Conservation (phyloP, 2,113 vertebrate species). For the Dendrocopos noguchii region DNA sequence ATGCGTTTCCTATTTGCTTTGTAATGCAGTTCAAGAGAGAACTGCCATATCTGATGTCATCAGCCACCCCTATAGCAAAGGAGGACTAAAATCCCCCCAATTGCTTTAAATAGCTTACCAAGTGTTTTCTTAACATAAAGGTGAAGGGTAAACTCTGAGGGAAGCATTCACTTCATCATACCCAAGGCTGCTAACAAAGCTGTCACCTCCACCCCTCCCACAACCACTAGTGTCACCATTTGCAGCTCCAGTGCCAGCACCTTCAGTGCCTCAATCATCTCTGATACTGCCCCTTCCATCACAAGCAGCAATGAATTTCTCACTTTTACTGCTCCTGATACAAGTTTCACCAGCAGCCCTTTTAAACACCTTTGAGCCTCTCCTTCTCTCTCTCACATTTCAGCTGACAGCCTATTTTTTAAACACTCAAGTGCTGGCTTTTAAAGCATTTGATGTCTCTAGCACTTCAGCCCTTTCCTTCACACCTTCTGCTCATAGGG, state of each 20-base stretch:
- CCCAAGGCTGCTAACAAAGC: conserved; percentile 42
- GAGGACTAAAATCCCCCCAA: neutral
- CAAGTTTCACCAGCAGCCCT: conserved; percentile 40
- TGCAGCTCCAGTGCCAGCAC: conserved; percentile 44
- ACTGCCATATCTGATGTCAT: neutral
- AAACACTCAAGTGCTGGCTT: conserved; percentile 49
- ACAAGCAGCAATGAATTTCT: conserved; percentile 20
- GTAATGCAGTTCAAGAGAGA: neutral
- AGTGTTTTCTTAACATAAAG: conserved; percentile 7
- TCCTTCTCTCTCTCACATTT: conserved; percentile 29
- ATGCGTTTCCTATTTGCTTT: neutral
- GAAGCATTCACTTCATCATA: conserved; percentile 40
- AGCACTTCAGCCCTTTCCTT: conserved; percentile 55
- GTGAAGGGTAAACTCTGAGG: neutral
- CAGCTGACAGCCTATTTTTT: conserved; percentile 65
- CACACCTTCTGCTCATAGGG: conserved; percentile 53
- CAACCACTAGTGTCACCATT: conserved; percentile 38
- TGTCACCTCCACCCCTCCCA: conserved; percentile 52
- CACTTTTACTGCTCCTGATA: conserved; percentile 9
- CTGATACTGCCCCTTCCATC: conserved; percentile 47
- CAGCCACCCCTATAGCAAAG: neutral
- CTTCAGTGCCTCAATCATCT: neutral
- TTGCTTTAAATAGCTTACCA: conserved; percentile 5
- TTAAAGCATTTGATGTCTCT: conserved; percentile 62
- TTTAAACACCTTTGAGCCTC: conserved; percentile 63